Evolutionary conservation across 2,888 invertebrate species (phyloP), one percentile per base, ranked within the genome.

Genomic region (Neocrepidodera transversa): DNA sequence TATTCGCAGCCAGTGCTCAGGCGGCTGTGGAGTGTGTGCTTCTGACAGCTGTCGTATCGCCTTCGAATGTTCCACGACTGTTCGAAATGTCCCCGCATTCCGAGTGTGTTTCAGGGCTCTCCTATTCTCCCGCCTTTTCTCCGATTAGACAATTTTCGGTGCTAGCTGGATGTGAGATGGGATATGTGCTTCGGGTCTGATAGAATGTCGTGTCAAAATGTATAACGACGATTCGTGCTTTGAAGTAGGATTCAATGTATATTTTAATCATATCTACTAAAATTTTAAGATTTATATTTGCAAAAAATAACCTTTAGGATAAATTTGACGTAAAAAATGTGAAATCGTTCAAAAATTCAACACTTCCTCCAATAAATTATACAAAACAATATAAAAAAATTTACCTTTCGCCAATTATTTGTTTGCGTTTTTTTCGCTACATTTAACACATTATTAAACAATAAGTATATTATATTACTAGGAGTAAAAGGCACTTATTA

Each of bases 11-110:
- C 75, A 77, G 75, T 74, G 71, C 75, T 71, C 45, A 35, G 54
- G 35, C 45, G 26, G 35, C 73, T 71, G 70, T 11, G 26, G 13
- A 45, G 45, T 74, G 45, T 74, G 74, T 78, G 78, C 75, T 76
- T 71, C 75, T 79, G 79, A 79, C 79, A 79, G 78, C 79, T 79
- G 79, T 79, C 79, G 76, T 77, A 76, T 78, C 76, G 74, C 73
- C 74, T 30, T 28, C 45, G 54, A 60, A 60, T 55, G 60, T 54
- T 57, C 35, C 42, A 36, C 57, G 75, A 76, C 74, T 74, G 73
- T 74, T 74, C 73, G 73, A 76, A 78, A 75, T 74, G 75, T 75
- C 74, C 71, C 76, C 75, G 54, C 54, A 54, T 54, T 54, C 36
- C 58, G 20, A 36, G 36, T 35, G 23, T 10, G 11, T 36, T 36